These are phyloP conservation scores for Notolepis coatsorum DNA, from an alignment of 2,797 vertebrate species.

Conservation along the genomic window DNA sequence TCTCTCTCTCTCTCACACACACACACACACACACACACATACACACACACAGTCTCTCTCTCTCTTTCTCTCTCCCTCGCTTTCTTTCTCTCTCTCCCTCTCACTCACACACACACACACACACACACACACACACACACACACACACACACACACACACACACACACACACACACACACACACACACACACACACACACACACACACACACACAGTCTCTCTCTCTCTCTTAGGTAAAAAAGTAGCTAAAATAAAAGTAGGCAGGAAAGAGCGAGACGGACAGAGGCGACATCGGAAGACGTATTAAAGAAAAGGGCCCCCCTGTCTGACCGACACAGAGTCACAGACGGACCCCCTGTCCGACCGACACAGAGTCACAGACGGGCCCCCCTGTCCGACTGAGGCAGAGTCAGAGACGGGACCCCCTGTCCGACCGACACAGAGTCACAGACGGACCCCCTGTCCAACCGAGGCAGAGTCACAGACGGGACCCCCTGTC, in stretches of 20 bases:
- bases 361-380: no score
- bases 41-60: conserved; percentile 33
- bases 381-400: no score
- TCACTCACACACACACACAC: no score
- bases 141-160: conserved; percentile 16
- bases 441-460: no score
- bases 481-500: no score
- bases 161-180: conserved; percentile 31
- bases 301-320: conserved; percentile 51
- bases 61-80: no score
- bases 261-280: conserved; percentile 48
- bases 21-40: conserved; percentile 12
- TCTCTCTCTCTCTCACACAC: conserved; percentile 2
- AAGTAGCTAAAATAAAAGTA: conserved; percentile 59
- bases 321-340: no score
- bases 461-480: no score
- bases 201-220: conserved; percentile 26
- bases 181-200: conserved; percentile 12
- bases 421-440: conserved; percentile 30
- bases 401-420: conserved; percentile 54
- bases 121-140: conserved; percentile 1
- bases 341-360: no score
- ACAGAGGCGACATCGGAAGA: conserved; percentile 52
- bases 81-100: no score
- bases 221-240: no score